Base-by-base conservation (phyloP, 2,113 vertebrate species). In the Amblyornis subalaris region DNA sequence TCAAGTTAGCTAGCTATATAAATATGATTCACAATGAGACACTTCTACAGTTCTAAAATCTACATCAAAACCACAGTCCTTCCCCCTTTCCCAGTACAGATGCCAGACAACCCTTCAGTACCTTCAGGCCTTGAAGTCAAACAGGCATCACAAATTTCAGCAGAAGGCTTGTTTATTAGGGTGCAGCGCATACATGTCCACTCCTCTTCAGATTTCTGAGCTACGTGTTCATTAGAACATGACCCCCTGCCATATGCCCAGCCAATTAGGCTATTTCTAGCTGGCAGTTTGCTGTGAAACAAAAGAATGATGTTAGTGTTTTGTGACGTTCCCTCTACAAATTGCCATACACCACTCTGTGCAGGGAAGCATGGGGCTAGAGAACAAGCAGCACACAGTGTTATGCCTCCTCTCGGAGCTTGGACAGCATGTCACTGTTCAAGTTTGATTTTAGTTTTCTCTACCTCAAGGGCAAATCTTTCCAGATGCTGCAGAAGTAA, bases 121-220 rank as follows among this genome's bases (percentile, higher is more conserved):
- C 99, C 98, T 89, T 96, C 74, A 53, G 98, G 98, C 95, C 97
- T 98, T 25, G 98, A 96, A 60, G 98, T 98, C 94, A 99, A 97
- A 92, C 99, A 99, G 74, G 98, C 99, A 50, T 98, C 99, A 87
- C 99, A 99, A 28, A 95, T 91, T 78, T 95, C 94, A 50, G 97
- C 95, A 82, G 98, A 93, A 8, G 98, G 98, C 75, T 88, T 97
- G 96, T 99, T 99, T 95, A 99, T 96, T 73, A 99, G 98, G 21
- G 99, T 99, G 82, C 99, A 99, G 57, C 97, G 76, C 28, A 50
- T 64, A 97, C 99, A 99, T 0, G 97, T 92, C 99, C 99, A 99
- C 71, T 99, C 98, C 85, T 99, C 98, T 93, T 99, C 99, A 77
- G 97, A 97, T 80, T 96, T 98, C 90, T 26, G 96, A 44, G 98